Evolutionary conservation across 2,113 vertebrate genomes (phyloP), one percentile per base, ranked within the genome.

Genomic region (Ailuropoda melanoleuca): DNA sequence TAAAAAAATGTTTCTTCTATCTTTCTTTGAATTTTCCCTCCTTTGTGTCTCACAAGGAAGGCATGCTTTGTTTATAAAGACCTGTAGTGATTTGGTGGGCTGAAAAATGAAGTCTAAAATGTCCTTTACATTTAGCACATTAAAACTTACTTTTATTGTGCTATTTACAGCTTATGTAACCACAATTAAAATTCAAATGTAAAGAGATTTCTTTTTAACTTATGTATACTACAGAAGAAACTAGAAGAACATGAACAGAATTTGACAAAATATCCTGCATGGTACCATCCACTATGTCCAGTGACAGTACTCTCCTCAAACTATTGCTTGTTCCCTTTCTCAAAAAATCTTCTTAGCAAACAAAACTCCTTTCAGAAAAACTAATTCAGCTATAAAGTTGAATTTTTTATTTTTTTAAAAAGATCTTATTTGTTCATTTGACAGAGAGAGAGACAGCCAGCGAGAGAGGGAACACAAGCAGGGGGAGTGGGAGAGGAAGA

Each of bases 311-410:
- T 68, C 55, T 89, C 43, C 48, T 68, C 29, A 93, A 81, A 93
- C 39, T 48, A 77, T 29, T 81, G 34, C 29, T 29, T 80, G 48
- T 81, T 82, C 14, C 68, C 77, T 66, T 77, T 83, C n/a, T 82
- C 53, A 82, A 93, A 94, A 75, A 86, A 68, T 46, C 19, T 94
- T 50, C 64, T 55, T 24, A 77, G 43, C 43, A 83, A 78, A 80
- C 75, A 95, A 90, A 74, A 77, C 24, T 82, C 74, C 29, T n/a
- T 95, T 97, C 70, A 94, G 50, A 81, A 94, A 85, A 74, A 86
- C 39, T 26, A 60, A 82, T 72, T 91, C 68, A 94, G 31, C 72
- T 70, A 48, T 64, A n/a, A 66, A 66, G 31, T 34, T 66, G 62
- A 66, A 17, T 34, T 34, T 64, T 64, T 29, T 43, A 43, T 66